Evolutionary conservation across 2,797 vertebrate genomes (phyloP).

Genomic region (Pantherophis alleghaniensis): DNA sequence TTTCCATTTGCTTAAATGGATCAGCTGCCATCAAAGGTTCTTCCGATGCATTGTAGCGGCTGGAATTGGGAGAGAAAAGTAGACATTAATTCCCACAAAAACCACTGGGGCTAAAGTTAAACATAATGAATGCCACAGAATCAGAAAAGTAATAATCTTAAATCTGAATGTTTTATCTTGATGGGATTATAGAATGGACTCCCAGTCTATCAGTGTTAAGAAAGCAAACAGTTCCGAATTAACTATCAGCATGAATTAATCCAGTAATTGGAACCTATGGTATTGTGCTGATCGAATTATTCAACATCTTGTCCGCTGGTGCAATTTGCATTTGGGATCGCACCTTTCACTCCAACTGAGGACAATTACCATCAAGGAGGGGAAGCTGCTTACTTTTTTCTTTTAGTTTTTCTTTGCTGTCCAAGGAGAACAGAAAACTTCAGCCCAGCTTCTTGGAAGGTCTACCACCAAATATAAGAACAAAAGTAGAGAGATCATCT

Average conservation of each 20-base stretch:
- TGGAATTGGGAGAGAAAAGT: slow-evolving; percentile 1
- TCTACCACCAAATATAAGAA: not conserved
- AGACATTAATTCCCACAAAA: not conserved
- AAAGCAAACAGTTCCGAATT: slow-evolving; percentile 50
- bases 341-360: slow-evolving; percentile 32
- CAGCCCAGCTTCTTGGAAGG: not conserved
- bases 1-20: not conserved
- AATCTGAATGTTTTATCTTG: slow-evolving; percentile 7
- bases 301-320: slow-evolving; percentile 51
- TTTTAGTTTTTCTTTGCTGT: not conserved
- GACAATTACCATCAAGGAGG: slow-evolving; percentile 37
- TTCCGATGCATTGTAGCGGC: not conserved
- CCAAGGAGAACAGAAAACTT: not conserved
- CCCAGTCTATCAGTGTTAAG: slow-evolving; percentile 42
- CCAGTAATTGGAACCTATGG: slow-evolving; percentile 25
- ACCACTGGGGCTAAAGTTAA: not conserved
- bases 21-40: not conserved
- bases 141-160: not conserved
- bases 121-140: not conserved
- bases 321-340: slow-evolving; percentile 52
- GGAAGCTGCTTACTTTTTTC: too few relatives aligned
- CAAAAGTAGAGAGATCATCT: not conserved
- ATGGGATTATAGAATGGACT: not conserved
- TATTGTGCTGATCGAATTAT: slow-evolving; percentile 54
- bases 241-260: slow-evolving; percentile 58